Evolutionary conservation across 2,888 invertebrate species (phyloP).

Genomic region (Subacronicta megacephala): DNA sequence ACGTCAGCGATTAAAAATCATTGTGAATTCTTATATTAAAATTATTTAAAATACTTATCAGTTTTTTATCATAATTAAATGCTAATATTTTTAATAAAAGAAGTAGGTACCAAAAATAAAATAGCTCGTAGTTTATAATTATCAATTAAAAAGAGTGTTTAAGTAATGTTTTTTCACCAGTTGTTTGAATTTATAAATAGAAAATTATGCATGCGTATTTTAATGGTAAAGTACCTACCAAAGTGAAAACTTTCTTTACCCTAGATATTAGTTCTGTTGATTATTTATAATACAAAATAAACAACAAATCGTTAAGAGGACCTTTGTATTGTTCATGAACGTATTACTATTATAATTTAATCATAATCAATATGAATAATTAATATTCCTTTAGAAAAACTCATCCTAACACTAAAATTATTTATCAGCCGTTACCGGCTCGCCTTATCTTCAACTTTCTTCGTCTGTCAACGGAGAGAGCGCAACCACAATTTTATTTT

Average conservation of each 20-base stretch:
- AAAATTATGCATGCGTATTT: neutral
- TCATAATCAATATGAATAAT: conserved; percentile 1
- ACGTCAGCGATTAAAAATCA: no score
- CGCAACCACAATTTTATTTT: conserved; percentile 57
- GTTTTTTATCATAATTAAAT: no score
- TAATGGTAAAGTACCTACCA: neutral
- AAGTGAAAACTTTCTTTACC: neutral
- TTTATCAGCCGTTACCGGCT: conserved; percentile 57
- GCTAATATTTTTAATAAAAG: no score
- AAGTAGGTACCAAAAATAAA: no score
- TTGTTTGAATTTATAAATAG: neutral
- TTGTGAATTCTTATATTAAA: no score
- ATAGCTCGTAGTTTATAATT: no score
- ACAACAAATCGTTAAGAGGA: neutral
- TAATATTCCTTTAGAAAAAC: conserved; percentile 8
- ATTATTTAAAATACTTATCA: no score
- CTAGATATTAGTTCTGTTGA: neutral
- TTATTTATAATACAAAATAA: neutral
- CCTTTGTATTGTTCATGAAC: neutral
- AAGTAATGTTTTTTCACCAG: neutral
- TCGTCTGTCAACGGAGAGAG: conserved; percentile 70
- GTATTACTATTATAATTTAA: neutral
- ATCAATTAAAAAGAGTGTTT: no score
- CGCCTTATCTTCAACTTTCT: conserved; percentile 71
- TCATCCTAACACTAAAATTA: conserved; percentile 45